Evolutionary conservation across 1,140 invertebrate genomes (phyloP), one percentile per base, ranked within the genome.

Genomic region (Cotesia vestalis): DNA sequence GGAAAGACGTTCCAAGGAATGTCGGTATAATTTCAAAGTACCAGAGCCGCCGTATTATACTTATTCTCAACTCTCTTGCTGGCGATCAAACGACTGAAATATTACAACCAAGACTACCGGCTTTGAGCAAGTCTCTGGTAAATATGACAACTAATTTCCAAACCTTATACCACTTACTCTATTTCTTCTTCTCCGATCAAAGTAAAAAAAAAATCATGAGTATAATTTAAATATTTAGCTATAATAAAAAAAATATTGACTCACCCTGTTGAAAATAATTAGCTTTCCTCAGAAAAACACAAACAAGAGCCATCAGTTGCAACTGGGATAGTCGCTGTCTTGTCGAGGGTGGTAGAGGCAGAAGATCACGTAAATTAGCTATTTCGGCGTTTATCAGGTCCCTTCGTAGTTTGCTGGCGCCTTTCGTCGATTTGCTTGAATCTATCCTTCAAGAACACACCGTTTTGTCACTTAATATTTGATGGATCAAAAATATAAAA

Each of bases 381-480:
- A 99, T 99, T 91, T 99, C 98, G 17, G 94, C 93, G 89, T 99
- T 99, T 89, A 99, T 99, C 86, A 98, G 91, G 89, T 99, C 98
- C 76, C 98, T 91, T 77, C 98, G 92, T 89, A 98, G 92, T 90
- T 99, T 99, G 85, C 96, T 98, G 74, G 98, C 98, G 77, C 97
- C 97, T 90, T 99, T 98, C 78, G 98, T 99, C 78, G 97, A 99
- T 89, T 99, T 99, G 88, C 92, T 96, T 75, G 94, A 94, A 89
- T 97, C 95, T 89, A 96, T 96, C 89, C 95, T 96, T 89, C 76
- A 90, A 89, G 80, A 62, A 38, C 46, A 71, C 67, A 59, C 40
- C 52, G 27, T 38, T 38, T 36, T 67, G 52, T 67, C 53, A 60
- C 53, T 59, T 69, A 3, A 35, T 69, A 38, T 8, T 20, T 27